Evolutionary conservation across 92 coral and sea anemone species (phyloP).

Genomic region (Muricea muricata): DNA sequence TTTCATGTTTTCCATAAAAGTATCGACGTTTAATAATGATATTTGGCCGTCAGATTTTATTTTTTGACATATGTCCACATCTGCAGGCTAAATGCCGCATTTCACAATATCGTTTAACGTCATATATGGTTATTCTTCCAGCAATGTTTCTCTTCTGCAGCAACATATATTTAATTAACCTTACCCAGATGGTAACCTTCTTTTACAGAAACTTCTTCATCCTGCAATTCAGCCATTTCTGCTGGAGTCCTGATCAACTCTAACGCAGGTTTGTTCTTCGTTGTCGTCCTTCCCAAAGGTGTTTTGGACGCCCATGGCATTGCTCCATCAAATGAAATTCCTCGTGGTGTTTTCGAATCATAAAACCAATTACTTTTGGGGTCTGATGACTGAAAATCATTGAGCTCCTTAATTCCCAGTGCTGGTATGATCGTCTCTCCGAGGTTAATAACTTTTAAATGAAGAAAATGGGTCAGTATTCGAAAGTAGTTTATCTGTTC

Average conservation of each 20-base stretch:
- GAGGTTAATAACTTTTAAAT: constrained; percentile 19
- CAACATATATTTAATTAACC: neutral
- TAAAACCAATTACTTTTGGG: constrained; percentile 14
- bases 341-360: constrained; percentile 20
- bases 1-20: too few relatives aligned
- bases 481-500: constrained; percentile 4
- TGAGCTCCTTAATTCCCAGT: constrained; percentile 10
- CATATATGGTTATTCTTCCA: too few relatives aligned
- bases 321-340: constrained; percentile 35
- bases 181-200: constrained; percentile 25
- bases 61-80: too few relatives aligned
- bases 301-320: constrained; percentile 43
- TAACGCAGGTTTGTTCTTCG: neutral
- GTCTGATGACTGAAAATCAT: constrained; percentile 15
- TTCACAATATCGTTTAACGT: too few relatives aligned
- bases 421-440: constrained; percentile 30
- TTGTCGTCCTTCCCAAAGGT: constrained; percentile 16
- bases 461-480: constrained; percentile 20
- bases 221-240: constrained; percentile 29
- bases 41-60: neutral
- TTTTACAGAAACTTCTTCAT: constrained; percentile 11
- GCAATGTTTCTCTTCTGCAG: too few relatives aligned
- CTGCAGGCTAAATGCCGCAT: too few relatives aligned
- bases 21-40: too few relatives aligned
- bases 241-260: constrained; percentile 33